Conservation (phyloP, 2,113 vertebrate species). For the Excalfactoria chinensis region DNA sequence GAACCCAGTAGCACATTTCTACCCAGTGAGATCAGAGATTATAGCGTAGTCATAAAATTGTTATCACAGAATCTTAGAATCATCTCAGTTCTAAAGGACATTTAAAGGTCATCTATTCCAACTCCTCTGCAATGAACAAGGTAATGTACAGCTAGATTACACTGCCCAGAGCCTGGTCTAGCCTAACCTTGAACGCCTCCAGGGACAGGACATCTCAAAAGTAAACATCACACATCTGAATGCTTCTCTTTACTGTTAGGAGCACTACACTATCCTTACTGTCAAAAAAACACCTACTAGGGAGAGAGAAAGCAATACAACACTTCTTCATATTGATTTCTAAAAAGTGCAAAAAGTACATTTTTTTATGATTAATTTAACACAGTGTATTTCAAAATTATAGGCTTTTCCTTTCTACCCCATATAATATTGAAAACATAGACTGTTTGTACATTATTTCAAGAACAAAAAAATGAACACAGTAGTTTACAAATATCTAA, state of each 20-base stretch:
- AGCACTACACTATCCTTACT: background rate
- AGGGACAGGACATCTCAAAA: no score
- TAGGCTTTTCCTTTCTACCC: background rate
- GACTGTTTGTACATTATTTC: background rate
- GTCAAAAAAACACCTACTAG: background rate
- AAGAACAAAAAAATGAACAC: background rate
- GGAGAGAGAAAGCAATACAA: background rate
- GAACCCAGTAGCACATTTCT: background rate
- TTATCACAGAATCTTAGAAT: background rate
- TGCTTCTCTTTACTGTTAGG: background rate
- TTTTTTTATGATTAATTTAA: slow-evolving; percentile 16
- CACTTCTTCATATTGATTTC: background rate
- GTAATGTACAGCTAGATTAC: no score
- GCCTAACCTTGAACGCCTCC: no score
- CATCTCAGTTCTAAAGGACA: background rate
- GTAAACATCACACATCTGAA: background rate
- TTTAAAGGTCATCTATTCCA: background rate
- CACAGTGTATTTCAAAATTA: background rate
- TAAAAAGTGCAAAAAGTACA: background rate
- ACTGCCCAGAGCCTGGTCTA: no score
- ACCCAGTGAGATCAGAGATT: background rate
- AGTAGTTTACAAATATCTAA: background rate
- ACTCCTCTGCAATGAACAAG: background rate
- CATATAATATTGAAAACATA: background rate
- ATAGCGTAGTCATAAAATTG: background rate